Evolutionary conservation across 2,888 invertebrate species (phyloP).

Genomic region (Disparrhopalites patrizii): DNA sequence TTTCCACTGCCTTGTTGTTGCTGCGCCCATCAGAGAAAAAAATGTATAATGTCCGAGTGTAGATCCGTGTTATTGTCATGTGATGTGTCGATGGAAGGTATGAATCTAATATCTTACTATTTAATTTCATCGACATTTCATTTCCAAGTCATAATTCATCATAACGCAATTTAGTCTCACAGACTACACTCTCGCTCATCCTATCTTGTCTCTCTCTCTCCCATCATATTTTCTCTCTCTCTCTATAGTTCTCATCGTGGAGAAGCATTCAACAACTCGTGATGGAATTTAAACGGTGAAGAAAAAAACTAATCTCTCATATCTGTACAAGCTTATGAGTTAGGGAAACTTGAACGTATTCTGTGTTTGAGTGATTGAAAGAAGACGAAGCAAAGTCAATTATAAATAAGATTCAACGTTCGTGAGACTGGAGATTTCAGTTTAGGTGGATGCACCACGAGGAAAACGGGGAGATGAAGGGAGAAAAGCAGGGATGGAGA

Average conservation of each 20-base stretch:
- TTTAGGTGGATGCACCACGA: background rate
- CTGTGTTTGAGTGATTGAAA: conserved; percentile 23
- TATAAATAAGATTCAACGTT: conserved; percentile 17
- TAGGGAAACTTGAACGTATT: conserved; percentile 18
- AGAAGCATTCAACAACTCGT: conserved; percentile 15
- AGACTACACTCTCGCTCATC: too few relatives aligned
- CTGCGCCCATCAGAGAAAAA: too few relatives aligned
- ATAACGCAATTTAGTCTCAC: conserved; percentile 22
- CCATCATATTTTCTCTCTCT: too few relatives aligned
- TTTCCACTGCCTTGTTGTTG: too few relatives aligned
- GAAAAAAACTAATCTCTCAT: conserved; percentile 8
- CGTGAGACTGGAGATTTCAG: conserved; percentile 10
- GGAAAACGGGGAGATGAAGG: too few relatives aligned
- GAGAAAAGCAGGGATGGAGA: background rate
- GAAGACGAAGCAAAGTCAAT: conserved; percentile 25
- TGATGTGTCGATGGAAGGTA: background rate
- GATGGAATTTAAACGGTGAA: conserved; percentile 18
- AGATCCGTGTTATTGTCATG: too few relatives aligned
- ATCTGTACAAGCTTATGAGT: conserved; percentile 12
- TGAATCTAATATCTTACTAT: conserved; percentile 8
- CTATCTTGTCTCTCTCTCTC: too few relatives aligned
- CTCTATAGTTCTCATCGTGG: background rate
- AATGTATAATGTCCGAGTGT: too few relatives aligned
- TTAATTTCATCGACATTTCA: conserved; percentile 26
- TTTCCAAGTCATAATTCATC: conserved; percentile 24